These are phyloP conservation scores for Morus bassanus DNA, from an alignment of 2,797 vertebrate species.

Conservation along the genomic window DNA sequence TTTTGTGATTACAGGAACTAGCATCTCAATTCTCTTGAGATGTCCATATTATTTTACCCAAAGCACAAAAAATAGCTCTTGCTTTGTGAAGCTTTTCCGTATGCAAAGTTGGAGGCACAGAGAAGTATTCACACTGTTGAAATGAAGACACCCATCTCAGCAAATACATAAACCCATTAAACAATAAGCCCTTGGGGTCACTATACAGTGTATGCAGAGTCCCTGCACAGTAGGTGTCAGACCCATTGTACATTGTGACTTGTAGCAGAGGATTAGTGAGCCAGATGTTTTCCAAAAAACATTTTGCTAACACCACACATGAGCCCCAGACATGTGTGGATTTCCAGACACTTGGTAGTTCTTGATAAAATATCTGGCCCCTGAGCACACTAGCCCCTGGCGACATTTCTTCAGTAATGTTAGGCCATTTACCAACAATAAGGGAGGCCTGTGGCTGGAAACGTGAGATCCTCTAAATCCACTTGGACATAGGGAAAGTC, in stretches of 20 bases:
- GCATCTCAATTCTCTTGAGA: not conserved
- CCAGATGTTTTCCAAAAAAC: not conserved
- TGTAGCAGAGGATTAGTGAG: not conserved
- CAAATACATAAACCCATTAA: not conserved
- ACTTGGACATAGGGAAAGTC: not conserved
- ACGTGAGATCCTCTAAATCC: not conserved
- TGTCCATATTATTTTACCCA: not conserved
- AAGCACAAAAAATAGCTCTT: not conserved
- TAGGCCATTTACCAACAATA: not conserved
- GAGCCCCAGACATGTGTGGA: not conserved
- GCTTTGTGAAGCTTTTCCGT: not conserved
- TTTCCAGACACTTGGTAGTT: not conserved
- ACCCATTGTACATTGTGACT: not conserved
- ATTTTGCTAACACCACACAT: not conserved
- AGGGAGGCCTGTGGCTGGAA: not conserved
- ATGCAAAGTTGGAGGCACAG: not conserved
- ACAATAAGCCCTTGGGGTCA: not conserved
- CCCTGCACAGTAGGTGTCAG: not conserved
- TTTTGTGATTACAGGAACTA: not conserved
- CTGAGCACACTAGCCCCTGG: not conserved
- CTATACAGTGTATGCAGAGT: not conserved
- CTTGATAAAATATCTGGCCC: not conserved
- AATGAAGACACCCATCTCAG: not conserved
- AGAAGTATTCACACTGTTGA: not conserved
- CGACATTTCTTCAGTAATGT: not conserved